Percentiles rank a stretch among this genome's conserved stretches.
Evolutionary conservation across 2,113 vertebrate genomes (phyloP).

Genomic region (Eclectus roratus): DNA sequence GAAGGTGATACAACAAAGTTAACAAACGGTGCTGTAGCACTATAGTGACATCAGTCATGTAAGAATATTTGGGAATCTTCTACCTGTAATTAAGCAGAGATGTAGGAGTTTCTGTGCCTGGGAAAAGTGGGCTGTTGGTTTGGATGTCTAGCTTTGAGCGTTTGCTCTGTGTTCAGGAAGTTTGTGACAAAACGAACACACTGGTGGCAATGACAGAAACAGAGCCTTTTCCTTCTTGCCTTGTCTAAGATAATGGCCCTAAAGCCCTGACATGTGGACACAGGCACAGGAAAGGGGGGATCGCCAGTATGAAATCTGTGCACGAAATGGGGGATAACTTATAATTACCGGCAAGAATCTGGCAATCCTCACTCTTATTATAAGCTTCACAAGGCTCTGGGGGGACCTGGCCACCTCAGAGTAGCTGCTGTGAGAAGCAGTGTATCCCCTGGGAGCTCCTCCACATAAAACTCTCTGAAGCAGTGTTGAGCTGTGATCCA

Average conservation of each 20-base stretch:
- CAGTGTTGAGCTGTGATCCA: background rate
- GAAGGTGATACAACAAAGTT: background rate
- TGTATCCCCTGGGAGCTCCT: background rate
- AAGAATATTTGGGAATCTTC: background rate
- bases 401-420: background rate
- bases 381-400: background rate
- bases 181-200: background rate
- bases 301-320: background rate
- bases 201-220: background rate
- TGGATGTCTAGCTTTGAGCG: background rate
- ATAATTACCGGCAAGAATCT: background rate
- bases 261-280: background rate
- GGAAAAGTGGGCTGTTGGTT: background rate
- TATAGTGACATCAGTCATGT: background rate
- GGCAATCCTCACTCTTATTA: background rate
- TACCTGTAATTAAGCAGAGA: background rate
- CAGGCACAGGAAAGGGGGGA: background rate
- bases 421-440: background rate
- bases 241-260: background rate
- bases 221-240: background rate
- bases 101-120: background rate
- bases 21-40: background rate
- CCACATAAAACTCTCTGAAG: background rate
- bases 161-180: background rate
- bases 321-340: background rate